Conservation (phyloP, 2,113 vertebrate species). For the Takifugu flavidus region DNA sequence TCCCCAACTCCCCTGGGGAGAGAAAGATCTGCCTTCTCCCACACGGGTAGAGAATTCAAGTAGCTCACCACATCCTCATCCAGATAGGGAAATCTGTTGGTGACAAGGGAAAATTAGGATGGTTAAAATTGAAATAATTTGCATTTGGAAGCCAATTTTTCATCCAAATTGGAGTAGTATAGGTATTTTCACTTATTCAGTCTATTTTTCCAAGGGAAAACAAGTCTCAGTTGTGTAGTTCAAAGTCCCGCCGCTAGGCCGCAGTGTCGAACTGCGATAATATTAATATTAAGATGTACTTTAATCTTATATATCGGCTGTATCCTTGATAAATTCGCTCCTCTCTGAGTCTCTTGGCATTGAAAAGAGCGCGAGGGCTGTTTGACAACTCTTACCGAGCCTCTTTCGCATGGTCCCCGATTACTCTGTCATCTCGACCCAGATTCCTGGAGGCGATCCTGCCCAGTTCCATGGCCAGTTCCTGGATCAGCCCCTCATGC, state of each 20-base stretch:
- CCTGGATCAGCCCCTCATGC: conserved; percentile 79
- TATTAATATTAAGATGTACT: too few species aligned
- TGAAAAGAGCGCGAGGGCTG: neutral
- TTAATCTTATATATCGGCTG: too few species aligned
- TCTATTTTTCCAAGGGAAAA: too few species aligned
- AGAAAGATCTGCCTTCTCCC: conserved; percentile 84
- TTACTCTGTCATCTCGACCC: conserved; percentile 90
- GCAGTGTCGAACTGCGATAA: too few species aligned
- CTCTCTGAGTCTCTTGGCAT: too few species aligned
- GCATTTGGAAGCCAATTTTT: too few species aligned
- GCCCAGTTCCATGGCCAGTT: conserved; percentile 86
- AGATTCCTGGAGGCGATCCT: conserved; percentile 93
- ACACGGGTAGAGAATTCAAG: conserved; percentile 83
- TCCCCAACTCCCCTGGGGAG: conserved; percentile 89
- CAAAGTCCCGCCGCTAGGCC: too few species aligned
- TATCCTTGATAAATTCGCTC: too few species aligned
- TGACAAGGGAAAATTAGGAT: neutral
- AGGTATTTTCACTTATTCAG: too few species aligned
- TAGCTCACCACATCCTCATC: conserved; percentile 92
- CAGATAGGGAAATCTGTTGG: conserved; percentile 88
- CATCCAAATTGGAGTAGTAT: too few species aligned
- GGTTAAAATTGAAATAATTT: too few species aligned
- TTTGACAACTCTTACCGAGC: conserved; percentile 75
- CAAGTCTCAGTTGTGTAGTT: too few species aligned
- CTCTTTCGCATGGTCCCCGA: conserved; percentile 91